phyloP scores from a whole-genome alignment of 1,140 invertebrate species.

The Cotesia vestalis region DNA sequence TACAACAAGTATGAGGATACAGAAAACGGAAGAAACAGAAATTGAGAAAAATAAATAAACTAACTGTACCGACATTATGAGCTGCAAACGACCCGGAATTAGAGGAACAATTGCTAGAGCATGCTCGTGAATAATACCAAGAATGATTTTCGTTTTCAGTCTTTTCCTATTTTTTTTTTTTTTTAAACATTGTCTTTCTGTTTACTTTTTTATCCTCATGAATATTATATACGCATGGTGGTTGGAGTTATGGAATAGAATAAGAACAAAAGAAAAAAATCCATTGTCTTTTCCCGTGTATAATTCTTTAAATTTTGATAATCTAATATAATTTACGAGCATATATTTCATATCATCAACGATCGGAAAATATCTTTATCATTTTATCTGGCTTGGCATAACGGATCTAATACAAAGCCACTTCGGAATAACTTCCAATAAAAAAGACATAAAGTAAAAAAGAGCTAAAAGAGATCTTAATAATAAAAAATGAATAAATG shows the following conservation, averaged over 20 bases:
- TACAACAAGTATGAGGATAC: constrained; percentile 1
- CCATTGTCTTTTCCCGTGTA: too few species aligned
- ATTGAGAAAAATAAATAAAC: constrained; percentile 5
- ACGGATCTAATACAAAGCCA: background rate
- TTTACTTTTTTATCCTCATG: constrained; percentile 18
- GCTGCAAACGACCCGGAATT: constrained; percentile 20
- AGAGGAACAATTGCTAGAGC: constrained; percentile 20
- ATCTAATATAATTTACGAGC: too few species aligned
- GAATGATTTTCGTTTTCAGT: constrained; percentile 26
- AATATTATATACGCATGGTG: background rate
- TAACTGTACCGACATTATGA: constrained; percentile 18
- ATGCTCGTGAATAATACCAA: constrained; percentile 32
- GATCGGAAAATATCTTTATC: too few species aligned
- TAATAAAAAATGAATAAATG: too few species aligned
- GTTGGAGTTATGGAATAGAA: background rate
- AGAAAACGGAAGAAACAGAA: background rate
- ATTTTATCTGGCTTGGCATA: too few species aligned
- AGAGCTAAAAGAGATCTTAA: background rate
- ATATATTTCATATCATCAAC: too few species aligned
- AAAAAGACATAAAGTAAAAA: constrained; percentile 13
- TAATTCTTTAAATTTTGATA: too few species aligned
- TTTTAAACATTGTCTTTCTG: background rate
- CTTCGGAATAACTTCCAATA: background rate
- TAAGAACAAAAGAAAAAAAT: too few species aligned
- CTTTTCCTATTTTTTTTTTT: background rate